These are phyloP conservation scores for Malurus elegans DNA, from an alignment of 2,113 vertebrate species.

Conservation along the genomic window DNA sequence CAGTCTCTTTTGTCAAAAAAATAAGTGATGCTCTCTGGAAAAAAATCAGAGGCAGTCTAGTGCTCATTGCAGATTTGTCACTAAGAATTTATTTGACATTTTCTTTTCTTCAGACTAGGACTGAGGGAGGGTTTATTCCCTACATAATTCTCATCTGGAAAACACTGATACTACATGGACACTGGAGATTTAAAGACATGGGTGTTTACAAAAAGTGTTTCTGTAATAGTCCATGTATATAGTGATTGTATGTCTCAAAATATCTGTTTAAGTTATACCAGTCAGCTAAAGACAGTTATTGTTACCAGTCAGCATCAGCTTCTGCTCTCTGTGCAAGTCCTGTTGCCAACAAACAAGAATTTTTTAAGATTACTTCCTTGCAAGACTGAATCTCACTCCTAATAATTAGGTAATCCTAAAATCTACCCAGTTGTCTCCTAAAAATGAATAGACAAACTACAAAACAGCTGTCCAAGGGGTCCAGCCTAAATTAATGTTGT, in stretches of 20 bases:
- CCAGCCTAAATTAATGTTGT: not conserved
- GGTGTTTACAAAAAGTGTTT: not conserved
- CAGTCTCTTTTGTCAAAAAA: constrained; percentile 13
- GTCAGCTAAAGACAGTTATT: not conserved
- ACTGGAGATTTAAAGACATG: not conserved
- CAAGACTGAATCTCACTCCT: not conserved
- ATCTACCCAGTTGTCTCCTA: not conserved
- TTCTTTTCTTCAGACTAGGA: not conserved
- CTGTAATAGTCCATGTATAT: not conserved
- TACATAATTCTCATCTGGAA: not conserved
- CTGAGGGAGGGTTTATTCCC: not conserved
- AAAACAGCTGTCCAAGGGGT: not conserved
- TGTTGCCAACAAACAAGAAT: not conserved
- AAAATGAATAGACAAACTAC: not conserved
- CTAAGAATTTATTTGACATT: not conserved
- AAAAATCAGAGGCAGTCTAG: not conserved
- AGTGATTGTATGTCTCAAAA: not conserved
- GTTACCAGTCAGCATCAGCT: not conserved
- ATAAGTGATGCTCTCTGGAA: not conserved
- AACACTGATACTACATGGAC: not conserved
- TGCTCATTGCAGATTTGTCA: not conserved
- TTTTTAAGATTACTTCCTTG: not conserved
- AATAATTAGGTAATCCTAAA: not conserved
- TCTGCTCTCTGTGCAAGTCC: not conserved
- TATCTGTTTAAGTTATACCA: not conserved